A percentile compares a stretch with the other conserved stretches of the same genome.
Conservation (phyloP, 2,113 vertebrate species). For the Eira barbara region DNA sequence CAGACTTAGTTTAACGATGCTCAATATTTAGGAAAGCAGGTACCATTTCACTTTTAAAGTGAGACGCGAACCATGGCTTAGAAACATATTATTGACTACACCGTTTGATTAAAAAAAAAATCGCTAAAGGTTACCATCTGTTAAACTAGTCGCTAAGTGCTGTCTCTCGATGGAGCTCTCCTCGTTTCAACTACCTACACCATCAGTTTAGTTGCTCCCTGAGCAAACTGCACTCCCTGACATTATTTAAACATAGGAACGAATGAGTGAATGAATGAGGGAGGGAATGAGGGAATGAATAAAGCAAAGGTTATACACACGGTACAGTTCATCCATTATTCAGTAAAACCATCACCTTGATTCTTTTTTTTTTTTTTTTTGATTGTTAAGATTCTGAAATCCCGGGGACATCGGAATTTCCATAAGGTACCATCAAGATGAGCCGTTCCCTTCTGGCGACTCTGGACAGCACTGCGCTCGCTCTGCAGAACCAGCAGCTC, state of each 20-base stretch:
- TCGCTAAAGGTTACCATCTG: constrained; percentile 10
- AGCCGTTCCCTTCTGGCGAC: neutral
- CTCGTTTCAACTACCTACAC: neutral
- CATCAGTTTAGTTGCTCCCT: neutral
- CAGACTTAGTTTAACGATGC: neutral
- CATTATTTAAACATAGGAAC: neutral
- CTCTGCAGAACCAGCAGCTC: neutral
- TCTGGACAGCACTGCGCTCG: rapidly evolving
- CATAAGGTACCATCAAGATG: neutral
- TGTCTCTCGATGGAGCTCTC: neutral
- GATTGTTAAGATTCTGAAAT: neutral
- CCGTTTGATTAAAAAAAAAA: neutral
- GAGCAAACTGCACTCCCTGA: neutral
- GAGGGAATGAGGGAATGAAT: neutral
- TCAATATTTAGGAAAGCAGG: neutral
- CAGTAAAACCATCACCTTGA: neutral
- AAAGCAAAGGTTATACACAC: neutral
- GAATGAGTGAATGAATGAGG: neutral
- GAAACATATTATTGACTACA: neutral
- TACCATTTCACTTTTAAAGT: neutral
- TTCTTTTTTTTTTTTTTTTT: neutral
- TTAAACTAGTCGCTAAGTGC: neutral
- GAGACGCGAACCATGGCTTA: neutral
- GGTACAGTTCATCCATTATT: neutral
- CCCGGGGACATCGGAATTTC: neutral